These are phyloP conservation scores for Tamandua tetradactyla DNA, from an alignment of 2,797 vertebrate species.

Conservation along the genomic window DNA sequence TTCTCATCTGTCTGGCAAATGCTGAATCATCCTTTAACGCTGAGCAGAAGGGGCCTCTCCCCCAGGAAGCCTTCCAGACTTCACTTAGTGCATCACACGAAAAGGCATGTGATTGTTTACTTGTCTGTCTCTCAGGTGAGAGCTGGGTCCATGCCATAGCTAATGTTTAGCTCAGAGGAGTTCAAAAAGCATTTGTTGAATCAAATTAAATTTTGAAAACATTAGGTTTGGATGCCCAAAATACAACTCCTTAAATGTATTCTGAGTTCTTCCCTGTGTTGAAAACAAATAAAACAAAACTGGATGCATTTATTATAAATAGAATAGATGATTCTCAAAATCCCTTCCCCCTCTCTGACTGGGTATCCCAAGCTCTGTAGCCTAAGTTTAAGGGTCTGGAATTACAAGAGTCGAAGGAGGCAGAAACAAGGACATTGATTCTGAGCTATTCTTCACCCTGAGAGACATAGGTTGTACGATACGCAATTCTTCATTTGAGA, in stretches of 20 bases:
- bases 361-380: not conserved
- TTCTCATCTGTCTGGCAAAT: not conserved
- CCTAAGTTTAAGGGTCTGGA: not conserved
- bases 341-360: not conserved
- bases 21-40: slow-evolving; percentile 24
- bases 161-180: not conserved
- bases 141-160: not conserved
- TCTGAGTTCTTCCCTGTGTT: not conserved
- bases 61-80: not conserved
- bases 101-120: not conserved
- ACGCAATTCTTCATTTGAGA: not conserved
- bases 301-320: not conserved
- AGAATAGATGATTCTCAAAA: not conserved
- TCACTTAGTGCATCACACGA: not conserved
- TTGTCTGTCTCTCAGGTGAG: not conserved
- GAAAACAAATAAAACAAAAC: not conserved
- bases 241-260: not conserved
- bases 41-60: not conserved
- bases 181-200: not conserved
- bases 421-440: not conserved
- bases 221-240: not conserved
- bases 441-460: not conserved
- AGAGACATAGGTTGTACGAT: not conserved
- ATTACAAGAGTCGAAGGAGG: not conserved
- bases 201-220: not conserved